Evolutionary conservation across 2,797 vertebrate genomes (phyloP), one percentile per base, ranked within the genome.

Genomic region (Acipenser ruthenus): DNA sequence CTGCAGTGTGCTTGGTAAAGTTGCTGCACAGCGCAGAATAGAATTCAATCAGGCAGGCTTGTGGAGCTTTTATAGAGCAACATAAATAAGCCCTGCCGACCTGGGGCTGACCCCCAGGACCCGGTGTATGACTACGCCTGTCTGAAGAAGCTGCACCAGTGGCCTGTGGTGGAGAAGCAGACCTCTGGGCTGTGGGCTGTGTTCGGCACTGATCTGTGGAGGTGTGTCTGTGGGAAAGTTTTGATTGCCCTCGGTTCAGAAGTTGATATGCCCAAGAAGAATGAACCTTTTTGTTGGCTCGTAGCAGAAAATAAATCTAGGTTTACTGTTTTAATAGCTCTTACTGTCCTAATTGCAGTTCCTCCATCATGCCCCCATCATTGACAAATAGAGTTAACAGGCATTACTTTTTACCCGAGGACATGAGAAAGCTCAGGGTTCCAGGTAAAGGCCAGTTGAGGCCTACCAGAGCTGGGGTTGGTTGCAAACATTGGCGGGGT

Each of bases 1-100:
- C 52, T 68, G 62, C 68, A 53, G 66, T 72, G 62, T 66, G 12
- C 55, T 11, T n/a, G 55, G 11, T 58, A 58, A 58, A 58, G 55
- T 2, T n/a, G 6, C 55, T 11, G 12, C 55, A 58, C 55, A 11
- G 10, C 6, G 55, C 11, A 7, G 15, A n/a, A 11, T 11, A n/a
- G 55, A 58, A 58, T 58, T 58, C 55, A 6, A 13, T 58, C n/a
- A 11, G 55, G 55, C 55, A n/a, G 52, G 52, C 9, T 53, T 9
- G 52, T 53, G 52, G 52, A 53, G 4, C 52, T 58, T 58, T 58
- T 58, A 58, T n/a, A 58, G 55, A 58, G 55, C 10, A 58, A 58
- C 55, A 58, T n/a, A 58, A 58, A 11, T 53, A 53, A 58, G 55
- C 55, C 55, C 55, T n/a, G 55, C 55, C 0, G 55, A 55, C 12